Evolutionary conservation across 1,140 invertebrate genomes (phyloP).

Genomic region (Aphis gossypii): DNA sequence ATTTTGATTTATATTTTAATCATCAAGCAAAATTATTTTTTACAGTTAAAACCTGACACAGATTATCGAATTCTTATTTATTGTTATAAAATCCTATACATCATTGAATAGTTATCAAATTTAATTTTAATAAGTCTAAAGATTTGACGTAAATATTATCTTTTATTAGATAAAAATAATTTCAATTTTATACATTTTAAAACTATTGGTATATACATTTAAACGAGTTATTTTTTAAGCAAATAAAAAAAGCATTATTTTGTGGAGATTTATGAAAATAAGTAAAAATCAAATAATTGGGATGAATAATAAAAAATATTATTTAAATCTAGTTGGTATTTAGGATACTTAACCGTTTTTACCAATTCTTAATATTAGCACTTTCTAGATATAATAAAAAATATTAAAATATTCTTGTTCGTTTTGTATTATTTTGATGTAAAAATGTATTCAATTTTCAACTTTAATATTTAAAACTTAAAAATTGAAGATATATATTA

Average conservation of each 20-base stretch:
- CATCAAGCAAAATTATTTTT: background rate
- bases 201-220: background rate
- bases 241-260: background rate
- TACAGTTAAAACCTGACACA: background rate
- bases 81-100: background rate
- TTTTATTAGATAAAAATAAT: background rate
- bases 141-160: background rate
- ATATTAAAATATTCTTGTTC: no score
- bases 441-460: no score
- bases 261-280: background rate
- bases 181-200: background rate
- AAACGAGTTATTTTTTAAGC: background rate
- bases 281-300: background rate
- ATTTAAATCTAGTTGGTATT: background rate
- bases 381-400: no score
- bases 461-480: no score
- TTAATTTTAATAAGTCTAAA: background rate
- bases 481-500: background rate
- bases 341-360: no score
- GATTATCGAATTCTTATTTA: background rate
- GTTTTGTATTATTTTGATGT: no score
- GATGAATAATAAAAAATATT: background rate
- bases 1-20: background rate
- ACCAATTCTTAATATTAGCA: no score
- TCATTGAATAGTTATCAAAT: background rate